Percentiles rank a stretch among this genome's conserved stretches.
These are phyloP conservation scores for Esox lucius DNA, from an alignment of 2,797 vertebrate species.

Conservation along the genomic window DNA sequence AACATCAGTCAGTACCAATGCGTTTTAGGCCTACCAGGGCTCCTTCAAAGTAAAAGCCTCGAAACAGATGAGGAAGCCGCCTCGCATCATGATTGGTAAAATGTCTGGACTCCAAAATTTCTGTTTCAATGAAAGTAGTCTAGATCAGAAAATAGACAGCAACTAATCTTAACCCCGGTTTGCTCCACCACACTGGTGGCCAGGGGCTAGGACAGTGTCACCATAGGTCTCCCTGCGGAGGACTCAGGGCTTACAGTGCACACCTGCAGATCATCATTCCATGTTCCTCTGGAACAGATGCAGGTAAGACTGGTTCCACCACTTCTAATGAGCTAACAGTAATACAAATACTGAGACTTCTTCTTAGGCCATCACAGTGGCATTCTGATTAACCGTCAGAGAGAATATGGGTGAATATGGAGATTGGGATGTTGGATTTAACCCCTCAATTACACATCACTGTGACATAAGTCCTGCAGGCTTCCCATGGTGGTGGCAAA, in stretches of 20 bases:
- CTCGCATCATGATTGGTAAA: neutral
- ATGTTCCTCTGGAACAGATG: neutral
- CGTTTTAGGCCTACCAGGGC: neutral
- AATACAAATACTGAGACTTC: neutral
- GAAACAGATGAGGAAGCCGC: neutral
- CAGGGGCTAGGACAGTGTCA: neutral
- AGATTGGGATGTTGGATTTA: neutral
- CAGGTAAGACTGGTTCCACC: slow-evolving; percentile 7
- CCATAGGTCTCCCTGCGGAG: neutral
- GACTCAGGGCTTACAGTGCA: slow-evolving; percentile 7
- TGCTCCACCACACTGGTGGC: neutral
- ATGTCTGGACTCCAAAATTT: neutral
- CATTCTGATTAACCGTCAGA: neutral
- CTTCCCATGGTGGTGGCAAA: slow-evolving; percentile 17
- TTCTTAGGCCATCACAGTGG: neutral
- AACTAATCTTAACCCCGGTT: neutral
- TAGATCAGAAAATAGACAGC: neutral
- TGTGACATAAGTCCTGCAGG: slow-evolving; percentile 24
- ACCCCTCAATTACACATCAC: slow-evolving; percentile 25
- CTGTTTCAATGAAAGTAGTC: too few species aligned
- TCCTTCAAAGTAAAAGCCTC: neutral
- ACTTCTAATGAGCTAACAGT: neutral
- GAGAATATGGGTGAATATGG: neutral
- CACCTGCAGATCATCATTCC: slow-evolving; percentile 1
- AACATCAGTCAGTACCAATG: neutral